Percentiles rank a stretch among this genome's conserved stretches.
Conservation (phyloP, 1,140 invertebrate species). For the Oppia nitens region DNA sequence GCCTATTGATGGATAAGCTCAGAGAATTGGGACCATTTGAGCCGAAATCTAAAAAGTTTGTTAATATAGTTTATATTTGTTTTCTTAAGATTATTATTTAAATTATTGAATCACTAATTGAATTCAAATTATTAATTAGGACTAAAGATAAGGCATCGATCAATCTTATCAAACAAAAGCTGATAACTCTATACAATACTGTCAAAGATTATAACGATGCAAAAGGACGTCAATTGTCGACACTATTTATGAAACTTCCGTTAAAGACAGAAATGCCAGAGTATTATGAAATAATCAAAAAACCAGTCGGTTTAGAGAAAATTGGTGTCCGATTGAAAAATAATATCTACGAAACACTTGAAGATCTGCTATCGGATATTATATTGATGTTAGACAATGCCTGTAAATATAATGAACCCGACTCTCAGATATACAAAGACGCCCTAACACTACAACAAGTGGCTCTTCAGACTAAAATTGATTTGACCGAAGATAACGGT, state of each 20-base stretch:
- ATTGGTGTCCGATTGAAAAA: slow-evolving; percentile 74
- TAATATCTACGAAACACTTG: slow-evolving; percentile 57
- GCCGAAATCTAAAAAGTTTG: neutral
- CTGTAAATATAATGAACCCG: slow-evolving; percentile 97
- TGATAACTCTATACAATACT: slow-evolving; percentile 71
- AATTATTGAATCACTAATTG: neutral
- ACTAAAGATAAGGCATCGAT: neutral
- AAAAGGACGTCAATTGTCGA: slow-evolving; percentile 31
- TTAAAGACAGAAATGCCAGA: slow-evolving; percentile 88
- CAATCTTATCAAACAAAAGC: slow-evolving; percentile 38
- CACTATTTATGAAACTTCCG: slow-evolving; percentile 43
- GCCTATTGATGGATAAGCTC: slow-evolving; percentile 62
- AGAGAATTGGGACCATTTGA: slow-evolving; percentile 44
- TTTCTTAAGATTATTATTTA: slow-evolving; percentile 1
- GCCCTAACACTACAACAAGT: slow-evolving; percentile 79
- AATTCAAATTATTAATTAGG: neutral
- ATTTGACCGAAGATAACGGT: slow-evolving; percentile 59
- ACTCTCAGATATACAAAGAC: slow-evolving; percentile 97
- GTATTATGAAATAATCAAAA: slow-evolving; percentile 94
- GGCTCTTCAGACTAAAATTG: slow-evolving; percentile 75
- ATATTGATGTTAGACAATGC: slow-evolving; percentile 98
- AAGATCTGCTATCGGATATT: slow-evolving; percentile 81
- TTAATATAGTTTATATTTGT: neutral
- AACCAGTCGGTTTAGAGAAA: slow-evolving; percentile 90
- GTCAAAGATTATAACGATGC: slow-evolving; percentile 55